Percentiles rank a stretch among this genome's conserved stretches.
These are phyloP conservation scores for Motacilla tschutschensis DNA, from an alignment of 2,113 vertebrate species.

Conservation along the genomic window DNA sequence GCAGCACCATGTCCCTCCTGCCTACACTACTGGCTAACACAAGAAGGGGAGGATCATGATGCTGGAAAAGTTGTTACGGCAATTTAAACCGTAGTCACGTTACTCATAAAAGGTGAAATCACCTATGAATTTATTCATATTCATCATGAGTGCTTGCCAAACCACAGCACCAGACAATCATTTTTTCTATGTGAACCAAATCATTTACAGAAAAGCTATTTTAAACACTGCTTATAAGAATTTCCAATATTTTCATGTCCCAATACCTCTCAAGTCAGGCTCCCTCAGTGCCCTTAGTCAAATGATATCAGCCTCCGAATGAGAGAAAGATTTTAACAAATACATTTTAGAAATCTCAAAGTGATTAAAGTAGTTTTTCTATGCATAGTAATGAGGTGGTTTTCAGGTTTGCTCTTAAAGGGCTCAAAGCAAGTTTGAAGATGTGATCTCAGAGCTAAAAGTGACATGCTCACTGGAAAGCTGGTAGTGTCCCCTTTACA, in stretches of 20 bases:
- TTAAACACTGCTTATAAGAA: slow-evolving; percentile 62
- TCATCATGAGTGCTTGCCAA: slow-evolving; percentile 40
- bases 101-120: slow-evolving; percentile 35
- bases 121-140: slow-evolving; percentile 44
- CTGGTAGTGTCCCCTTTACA: background rate
- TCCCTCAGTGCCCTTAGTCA: slow-evolving; percentile 55
- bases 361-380: slow-evolving; percentile 66
- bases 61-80: background rate
- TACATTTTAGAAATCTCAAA: slow-evolving; percentile 68
- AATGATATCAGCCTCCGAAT: slow-evolving; percentile 58
- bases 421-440: slow-evolving; percentile 48
- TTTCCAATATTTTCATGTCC: slow-evolving; percentile 63
- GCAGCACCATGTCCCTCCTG: background rate
- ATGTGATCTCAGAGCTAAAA: slow-evolving; percentile 46
- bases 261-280: slow-evolving; percentile 52
- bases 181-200: slow-evolving; percentile 50
- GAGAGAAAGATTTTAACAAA: slow-evolving; percentile 64
- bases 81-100: background rate
- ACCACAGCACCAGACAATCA: slow-evolving; percentile 38
- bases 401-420: slow-evolving; percentile 64
- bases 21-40: background rate
- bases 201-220: slow-evolving; percentile 63
- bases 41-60: background rate
- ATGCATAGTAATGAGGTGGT: slow-evolving; percentile 65
- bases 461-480: slow-evolving; percentile 4